Evolutionary conservation across 30 jellyfish, hydroid and myxozoan genomes (phyloP).

Genomic region (Chrysaora quinquecirrha): DNA sequence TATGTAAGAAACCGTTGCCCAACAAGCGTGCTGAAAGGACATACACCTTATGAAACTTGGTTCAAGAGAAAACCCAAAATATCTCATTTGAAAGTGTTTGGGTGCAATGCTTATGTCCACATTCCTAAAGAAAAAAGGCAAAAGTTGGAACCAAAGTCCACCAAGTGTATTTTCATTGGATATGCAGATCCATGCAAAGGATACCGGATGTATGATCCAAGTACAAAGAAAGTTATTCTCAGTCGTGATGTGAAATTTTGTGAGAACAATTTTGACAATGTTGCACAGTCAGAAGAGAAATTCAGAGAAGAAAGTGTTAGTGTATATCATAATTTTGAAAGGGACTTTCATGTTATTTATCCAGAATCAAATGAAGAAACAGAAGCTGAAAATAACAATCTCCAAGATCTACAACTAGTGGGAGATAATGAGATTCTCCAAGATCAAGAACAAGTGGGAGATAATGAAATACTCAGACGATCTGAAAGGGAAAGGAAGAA

Average conservation of each 20-base stretch:
- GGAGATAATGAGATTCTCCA: conserved; percentile 35
- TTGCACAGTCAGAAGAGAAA: conserved; percentile 7
- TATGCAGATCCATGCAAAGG: conserved; percentile 35
- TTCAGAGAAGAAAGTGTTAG: no score
- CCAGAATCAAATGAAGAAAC: conserved; percentile 27
- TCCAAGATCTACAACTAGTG: conserved; percentile 47
- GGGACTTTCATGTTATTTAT: conserved; percentile 47
- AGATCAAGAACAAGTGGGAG: conserved; percentile 48
- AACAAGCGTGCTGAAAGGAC: conserved; percentile 33
- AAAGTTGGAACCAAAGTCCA: conserved; percentile 43
- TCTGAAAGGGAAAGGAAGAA: conserved; percentile 45
- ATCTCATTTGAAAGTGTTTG: conserved; percentile 40
- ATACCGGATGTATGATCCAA: conserved; percentile 39
- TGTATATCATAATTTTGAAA: background rate
- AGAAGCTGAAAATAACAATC: conserved; percentile 12
- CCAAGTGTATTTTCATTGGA: conserved; percentile 30
- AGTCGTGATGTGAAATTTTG: conserved; percentile 40
- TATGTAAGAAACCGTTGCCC: conserved; percentile 57
- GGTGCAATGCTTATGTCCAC: conserved; percentile 54
- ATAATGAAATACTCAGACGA: conserved; percentile 27
- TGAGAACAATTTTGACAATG: conserved; percentile 36
- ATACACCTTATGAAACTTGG: conserved; percentile 49
- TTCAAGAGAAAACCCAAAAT: conserved; percentile 33
- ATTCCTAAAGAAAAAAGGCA: conserved; percentile 19
- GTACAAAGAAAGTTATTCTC: conserved; percentile 16